Evolutionary conservation across 2,113 vertebrate genomes (phyloP).

Genomic region (Ahaetulla prasina): DNA sequence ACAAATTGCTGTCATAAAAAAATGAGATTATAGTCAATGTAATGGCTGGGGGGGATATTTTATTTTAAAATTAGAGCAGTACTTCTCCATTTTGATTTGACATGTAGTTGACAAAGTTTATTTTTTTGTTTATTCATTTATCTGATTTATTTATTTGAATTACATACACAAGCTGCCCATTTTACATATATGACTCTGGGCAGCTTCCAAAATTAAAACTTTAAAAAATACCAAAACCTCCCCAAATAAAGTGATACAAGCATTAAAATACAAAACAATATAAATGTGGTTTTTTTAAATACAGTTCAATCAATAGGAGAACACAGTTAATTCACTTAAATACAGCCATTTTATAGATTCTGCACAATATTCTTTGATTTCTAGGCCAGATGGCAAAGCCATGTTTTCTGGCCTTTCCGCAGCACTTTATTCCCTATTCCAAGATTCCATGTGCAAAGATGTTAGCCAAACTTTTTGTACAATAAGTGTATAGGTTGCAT

Average conservation of each 20-base stretch:
- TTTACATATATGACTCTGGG: neutral
- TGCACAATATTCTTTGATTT: neutral
- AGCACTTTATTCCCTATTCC: neutral
- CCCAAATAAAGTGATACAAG: neutral
- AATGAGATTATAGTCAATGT: constrained; percentile 59
- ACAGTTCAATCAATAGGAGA: neutral
- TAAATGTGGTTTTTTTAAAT: neutral
- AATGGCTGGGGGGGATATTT: constrained; percentile 50
- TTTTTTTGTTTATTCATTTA: neutral
- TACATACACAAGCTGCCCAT: neutral
- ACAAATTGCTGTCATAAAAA: constrained; percentile 51
- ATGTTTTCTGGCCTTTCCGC: neutral
- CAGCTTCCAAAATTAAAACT: neutral
- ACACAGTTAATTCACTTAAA: neutral
- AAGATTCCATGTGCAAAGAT: no score
- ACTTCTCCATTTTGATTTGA: constrained; percentile 42
- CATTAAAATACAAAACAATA: neutral
- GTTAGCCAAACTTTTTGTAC: no score
- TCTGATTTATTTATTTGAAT: neutral
- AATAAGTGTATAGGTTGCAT: no score
- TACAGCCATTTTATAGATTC: neutral
- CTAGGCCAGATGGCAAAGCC: neutral
- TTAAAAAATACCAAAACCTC: neutral
- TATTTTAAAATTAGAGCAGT: constrained; percentile 54
- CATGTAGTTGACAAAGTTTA: constrained; percentile 16